Evolutionary conservation across 2,888 invertebrate species (phyloP).

Genomic region (Ormia ochracea): DNA sequence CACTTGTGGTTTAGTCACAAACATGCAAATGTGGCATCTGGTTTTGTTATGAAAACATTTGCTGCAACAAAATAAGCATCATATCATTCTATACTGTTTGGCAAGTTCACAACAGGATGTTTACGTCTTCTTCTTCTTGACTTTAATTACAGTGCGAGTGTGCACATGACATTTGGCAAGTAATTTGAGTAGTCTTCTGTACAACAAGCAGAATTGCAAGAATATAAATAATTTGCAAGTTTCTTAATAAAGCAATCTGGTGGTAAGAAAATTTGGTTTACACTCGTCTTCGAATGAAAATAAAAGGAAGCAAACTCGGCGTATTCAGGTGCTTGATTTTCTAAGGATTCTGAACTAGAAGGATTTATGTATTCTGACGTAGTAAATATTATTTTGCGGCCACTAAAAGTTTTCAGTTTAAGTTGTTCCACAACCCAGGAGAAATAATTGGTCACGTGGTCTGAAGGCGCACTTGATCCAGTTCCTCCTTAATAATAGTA

Average conservation of each 20-base stretch:
- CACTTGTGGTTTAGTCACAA: slow-evolving; percentile 1
- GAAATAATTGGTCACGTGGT: too few species aligned
- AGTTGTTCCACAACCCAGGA: too few species aligned
- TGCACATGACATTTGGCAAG: not conserved
- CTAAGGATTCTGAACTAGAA: too few species aligned
- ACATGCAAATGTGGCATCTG: not conserved
- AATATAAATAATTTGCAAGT: not conserved
- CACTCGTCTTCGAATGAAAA: too few species aligned
- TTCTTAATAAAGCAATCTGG: not conserved
- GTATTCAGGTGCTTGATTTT: too few species aligned
- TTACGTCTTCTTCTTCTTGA: not conserved
- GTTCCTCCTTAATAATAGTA: too few species aligned
- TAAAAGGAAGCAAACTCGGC: too few species aligned
- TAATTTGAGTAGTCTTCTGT: not conserved
- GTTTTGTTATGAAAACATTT: not conserved
- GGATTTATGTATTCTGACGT: too few species aligned
- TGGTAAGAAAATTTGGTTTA: not conserved
- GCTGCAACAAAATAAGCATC: not conserved
- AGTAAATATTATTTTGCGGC: too few species aligned
- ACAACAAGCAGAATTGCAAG: not conserved
- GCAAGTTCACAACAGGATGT: not conserved
- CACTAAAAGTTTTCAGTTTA: too few species aligned
- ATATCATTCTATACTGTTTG: not conserved
- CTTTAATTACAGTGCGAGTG: not conserved
- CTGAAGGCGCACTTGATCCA: too few species aligned